A percentile compares a stretch with the other conserved stretches of the same genome.
Evolutionary conservation across 2,797 vertebrate species (phyloP).

Genomic region (Sebastolobus altivelis): DNA sequence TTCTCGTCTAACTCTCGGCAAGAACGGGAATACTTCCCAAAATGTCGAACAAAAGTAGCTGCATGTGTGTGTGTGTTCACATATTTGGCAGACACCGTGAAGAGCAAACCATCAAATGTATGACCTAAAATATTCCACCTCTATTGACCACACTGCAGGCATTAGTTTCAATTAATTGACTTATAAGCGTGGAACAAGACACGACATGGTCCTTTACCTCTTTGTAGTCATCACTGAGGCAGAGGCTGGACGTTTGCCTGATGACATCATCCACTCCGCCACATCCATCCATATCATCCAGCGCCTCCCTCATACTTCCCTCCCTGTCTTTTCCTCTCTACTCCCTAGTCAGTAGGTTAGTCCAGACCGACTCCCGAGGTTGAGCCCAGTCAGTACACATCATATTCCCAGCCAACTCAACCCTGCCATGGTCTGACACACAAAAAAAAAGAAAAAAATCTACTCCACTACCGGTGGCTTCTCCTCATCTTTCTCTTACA

Average conservation of each 20-base stretch:
- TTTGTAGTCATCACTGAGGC: conserved; percentile 88
- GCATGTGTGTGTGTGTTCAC: neutral
- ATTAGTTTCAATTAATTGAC: neutral
- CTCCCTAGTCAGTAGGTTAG: conserved; percentile 43
- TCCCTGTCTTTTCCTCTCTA: conserved; percentile 46
- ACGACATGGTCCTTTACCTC: conserved; percentile 87
- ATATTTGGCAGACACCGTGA: neutral
- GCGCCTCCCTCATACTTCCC: conserved; percentile 65
- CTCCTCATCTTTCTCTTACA: conserved; percentile 48
- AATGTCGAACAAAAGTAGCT: neutral
- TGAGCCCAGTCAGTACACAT: conserved; percentile 47
- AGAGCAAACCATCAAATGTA: neutral
- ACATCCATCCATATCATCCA: conserved; percentile 82
- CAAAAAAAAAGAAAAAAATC: neutral
- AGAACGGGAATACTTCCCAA: neutral
- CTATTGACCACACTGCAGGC: neutral
- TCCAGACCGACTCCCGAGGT: conserved; percentile 47
- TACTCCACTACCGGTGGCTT: conserved; percentile 32
- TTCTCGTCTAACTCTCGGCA: neutral
- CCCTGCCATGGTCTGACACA: conserved; percentile 11
- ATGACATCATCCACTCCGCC: conserved; percentile 88
- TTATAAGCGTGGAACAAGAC: neutral
- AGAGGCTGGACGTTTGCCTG: conserved; percentile 81
- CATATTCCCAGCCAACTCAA: conserved; percentile 38
- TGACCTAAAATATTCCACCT: conserved; percentile 3